Evolutionary conservation across 2,113 vertebrate genomes (phyloP).

Genomic region (Dicentrarchus labrax): DNA sequence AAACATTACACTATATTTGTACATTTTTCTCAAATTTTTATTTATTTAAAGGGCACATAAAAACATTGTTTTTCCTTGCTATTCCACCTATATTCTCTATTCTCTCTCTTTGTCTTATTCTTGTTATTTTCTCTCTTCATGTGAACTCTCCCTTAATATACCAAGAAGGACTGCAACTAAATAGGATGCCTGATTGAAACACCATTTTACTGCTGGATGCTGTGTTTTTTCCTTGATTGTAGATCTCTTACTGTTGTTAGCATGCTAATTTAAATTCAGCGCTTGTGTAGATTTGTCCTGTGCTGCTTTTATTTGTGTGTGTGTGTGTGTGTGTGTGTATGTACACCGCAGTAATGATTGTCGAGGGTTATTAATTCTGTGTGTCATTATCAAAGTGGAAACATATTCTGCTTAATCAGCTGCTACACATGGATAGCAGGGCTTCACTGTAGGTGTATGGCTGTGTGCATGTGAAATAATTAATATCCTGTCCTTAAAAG

Average conservation of each 20-base stretch:
- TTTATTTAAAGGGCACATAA: too few relatives aligned
- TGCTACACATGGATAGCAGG: not conserved
- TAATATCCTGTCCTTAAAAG: not conserved
- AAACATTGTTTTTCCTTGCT: not conserved
- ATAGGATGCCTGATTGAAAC: conserved; percentile 10
- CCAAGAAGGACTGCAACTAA: not conserved
- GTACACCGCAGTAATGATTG: not conserved
- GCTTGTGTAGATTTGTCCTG: not conserved
- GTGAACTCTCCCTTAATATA: not conserved
- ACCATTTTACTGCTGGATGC: not conserved
- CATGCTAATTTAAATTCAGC: conserved; percentile 9
- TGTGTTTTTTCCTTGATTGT: conserved; percentile 7
- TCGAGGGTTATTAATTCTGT: conserved; percentile 17
- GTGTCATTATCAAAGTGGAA: conserved; percentile 5
- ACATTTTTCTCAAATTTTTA: not conserved
- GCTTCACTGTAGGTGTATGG: not conserved
- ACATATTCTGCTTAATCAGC: conserved; percentile 29
- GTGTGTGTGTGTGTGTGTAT: not conserved
- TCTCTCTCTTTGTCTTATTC: not conserved
- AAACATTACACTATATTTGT: too few relatives aligned
- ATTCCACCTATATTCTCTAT: not conserved
- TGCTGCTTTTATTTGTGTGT: not conserved
- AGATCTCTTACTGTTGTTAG: conserved; percentile 6
- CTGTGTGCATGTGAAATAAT: not conserved
- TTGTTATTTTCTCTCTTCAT: not conserved